Percentiles rank a stretch among this genome's conserved stretches.
Conservation (phyloP, 2,797 vertebrate genomes). For the Diglossa cyanea region DNA sequence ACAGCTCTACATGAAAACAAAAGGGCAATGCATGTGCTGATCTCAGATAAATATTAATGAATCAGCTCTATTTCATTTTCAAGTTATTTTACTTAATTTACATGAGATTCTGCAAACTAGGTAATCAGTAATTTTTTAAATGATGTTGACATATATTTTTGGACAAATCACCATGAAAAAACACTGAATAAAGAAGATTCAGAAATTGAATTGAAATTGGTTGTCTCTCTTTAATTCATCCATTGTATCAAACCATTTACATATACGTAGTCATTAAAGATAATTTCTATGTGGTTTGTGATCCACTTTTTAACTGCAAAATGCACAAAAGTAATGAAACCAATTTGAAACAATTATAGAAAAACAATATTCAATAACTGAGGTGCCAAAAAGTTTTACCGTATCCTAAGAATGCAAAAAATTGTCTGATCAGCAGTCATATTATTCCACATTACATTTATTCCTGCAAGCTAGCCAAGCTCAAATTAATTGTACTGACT, state of each 20-base stretch:
- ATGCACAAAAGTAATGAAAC: slow-evolving; percentile 68
- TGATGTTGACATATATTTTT: background rate
- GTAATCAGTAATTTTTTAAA: background rate
- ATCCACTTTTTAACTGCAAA: slow-evolving; percentile 59
- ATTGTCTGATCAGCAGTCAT: slow-evolving; percentile 67
- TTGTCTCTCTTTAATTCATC: slow-evolving; percentile 23
- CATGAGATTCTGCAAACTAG: background rate
- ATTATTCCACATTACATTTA: slow-evolving; percentile 71
- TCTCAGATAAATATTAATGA: background rate
- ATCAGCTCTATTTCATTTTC: slow-evolving; percentile 1
- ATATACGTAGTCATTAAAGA: slow-evolving; percentile 13
- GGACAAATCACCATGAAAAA: background rate
- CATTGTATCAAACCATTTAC: slow-evolving; percentile 14
- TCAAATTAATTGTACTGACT: slow-evolving; percentile 83
- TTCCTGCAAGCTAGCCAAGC: slow-evolving; percentile 73
- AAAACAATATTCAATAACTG: slow-evolving; percentile 67
- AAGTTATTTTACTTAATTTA: slow-evolving; percentile 43
- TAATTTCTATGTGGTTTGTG: slow-evolving; percentile 59
- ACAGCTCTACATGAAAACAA: background rate
- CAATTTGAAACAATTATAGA: slow-evolving; percentile 68
- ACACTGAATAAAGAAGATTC: background rate
- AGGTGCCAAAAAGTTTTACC: slow-evolving; percentile 71
- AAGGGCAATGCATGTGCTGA: background rate
- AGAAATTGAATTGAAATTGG: background rate
- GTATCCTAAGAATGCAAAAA: slow-evolving; percentile 65